A percentile compares a stretch with the other conserved stretches of the same genome.
Conservation (phyloP, 2,888 invertebrate genomes). For the Horisme vitalbata region DNA sequence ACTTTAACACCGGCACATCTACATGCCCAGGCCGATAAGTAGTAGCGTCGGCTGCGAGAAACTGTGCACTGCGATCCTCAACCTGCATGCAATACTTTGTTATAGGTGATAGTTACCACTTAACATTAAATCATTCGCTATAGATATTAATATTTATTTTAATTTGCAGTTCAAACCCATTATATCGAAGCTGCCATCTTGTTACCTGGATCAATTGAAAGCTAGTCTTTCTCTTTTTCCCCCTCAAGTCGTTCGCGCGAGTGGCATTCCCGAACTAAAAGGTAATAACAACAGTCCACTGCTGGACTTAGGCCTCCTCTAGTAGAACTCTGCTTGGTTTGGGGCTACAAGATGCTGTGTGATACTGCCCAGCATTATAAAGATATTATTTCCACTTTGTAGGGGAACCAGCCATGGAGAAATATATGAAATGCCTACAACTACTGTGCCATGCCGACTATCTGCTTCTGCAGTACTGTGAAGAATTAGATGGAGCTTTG, state of each 20-base stretch:
- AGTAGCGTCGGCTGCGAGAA: no score
- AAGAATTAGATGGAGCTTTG: conserved; percentile 22
- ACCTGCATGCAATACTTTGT: no score
- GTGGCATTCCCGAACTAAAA: conserved; percentile 5
- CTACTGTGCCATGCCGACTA: conserved; percentile 47
- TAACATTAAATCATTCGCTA: no score
- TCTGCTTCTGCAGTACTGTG: conserved; percentile 35
- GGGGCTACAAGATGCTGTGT: no score
- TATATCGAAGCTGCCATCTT: conserved; percentile 4
- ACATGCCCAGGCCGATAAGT: no score
- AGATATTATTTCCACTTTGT: background rate
- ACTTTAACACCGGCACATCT: no score
- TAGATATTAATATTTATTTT: background rate
- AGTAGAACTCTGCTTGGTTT: no score
- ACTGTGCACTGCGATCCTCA: no score
- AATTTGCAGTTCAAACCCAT: conserved; percentile 14
- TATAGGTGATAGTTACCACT: no score
- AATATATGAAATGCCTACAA: conserved; percentile 42
- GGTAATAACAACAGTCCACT: no score
- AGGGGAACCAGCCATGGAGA: conserved; percentile 12
- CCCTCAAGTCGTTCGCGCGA: background rate
- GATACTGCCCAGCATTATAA: no score
- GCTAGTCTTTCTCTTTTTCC: conserved; percentile 8
- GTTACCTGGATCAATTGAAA: conserved; percentile 12
- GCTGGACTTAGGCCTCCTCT: no score